These are phyloP conservation scores for Sorex maritimensis DNA, from an alignment of 2,797 vertebrate species.

Conservation along the genomic window DNA sequence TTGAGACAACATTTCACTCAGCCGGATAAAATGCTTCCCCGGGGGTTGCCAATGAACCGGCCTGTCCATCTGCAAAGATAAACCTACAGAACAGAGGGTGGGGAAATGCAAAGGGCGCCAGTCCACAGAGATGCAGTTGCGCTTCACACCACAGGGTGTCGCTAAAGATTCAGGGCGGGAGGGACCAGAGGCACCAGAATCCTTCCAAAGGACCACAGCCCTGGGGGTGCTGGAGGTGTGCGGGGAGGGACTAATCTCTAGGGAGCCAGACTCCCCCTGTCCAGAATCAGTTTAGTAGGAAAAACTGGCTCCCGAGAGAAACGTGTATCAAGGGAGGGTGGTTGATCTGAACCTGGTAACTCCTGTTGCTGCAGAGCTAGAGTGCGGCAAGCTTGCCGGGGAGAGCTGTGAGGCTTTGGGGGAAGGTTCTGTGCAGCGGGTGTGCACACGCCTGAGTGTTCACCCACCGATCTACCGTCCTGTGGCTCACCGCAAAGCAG, in stretches of 20 bases:
- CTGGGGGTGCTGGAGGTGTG: too few relatives aligned
- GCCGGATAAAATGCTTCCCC: slow-evolving; percentile 68
- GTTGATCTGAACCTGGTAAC: background rate
- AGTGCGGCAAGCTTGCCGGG: too few relatives aligned
- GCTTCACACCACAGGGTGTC: slow-evolving; percentile 52
- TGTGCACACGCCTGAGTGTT: too few relatives aligned
- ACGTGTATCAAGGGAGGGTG: background rate
- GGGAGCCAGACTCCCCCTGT: background rate
- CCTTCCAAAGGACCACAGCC: accelerated
- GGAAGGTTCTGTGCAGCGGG: too few relatives aligned
- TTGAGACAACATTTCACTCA: slow-evolving; percentile 59
- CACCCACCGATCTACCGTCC: too few relatives aligned
- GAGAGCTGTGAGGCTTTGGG: too few relatives aligned
- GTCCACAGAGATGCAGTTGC: slow-evolving; percentile 42
- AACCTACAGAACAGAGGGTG: slow-evolving; percentile 63
- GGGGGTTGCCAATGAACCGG: slow-evolving; percentile 35
- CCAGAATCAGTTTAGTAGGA: background rate
- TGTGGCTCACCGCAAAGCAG: background rate
- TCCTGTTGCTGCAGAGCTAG: background rate
- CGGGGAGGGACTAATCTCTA: background rate
- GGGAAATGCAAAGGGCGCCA: background rate
- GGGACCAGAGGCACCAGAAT: accelerated
- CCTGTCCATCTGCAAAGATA: slow-evolving; percentile 71
- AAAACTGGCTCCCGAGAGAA: background rate
- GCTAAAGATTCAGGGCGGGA: slow-evolving; percentile 7